A percentile compares a stretch with the other conserved stretches of the same genome.
These are phyloP conservation scores for Thomomys bottae DNA, from an alignment of 2,113 vertebrate genomes.

Conservation along the genomic window DNA sequence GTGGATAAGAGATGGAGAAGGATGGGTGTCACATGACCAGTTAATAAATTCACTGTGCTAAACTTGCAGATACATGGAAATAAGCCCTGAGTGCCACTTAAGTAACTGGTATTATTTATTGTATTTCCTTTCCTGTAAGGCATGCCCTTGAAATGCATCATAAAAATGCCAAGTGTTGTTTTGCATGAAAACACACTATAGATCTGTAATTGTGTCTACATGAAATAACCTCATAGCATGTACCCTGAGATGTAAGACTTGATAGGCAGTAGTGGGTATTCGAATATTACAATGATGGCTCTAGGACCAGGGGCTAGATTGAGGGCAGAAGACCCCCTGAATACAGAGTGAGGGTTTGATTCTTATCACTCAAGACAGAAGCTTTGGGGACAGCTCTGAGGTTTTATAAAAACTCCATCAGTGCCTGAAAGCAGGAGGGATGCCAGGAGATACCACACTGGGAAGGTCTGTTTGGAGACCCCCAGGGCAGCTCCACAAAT, in stretches of 20 bases:
- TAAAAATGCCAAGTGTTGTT: slow-evolving; percentile 37
- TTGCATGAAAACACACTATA: slow-evolving; percentile 40
- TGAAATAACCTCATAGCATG: slow-evolving; percentile 36
- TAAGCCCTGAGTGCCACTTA: not conserved
- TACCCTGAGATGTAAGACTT: not conserved
- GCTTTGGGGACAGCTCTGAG: not conserved
- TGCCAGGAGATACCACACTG: not conserved
- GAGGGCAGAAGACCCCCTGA: not conserved
- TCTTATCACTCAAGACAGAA: slow-evolving; percentile 6
- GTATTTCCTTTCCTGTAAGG: not conserved
- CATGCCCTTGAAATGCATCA: slow-evolving; percentile 34
- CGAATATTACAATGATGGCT: accelerated
- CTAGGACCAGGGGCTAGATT: not conserved
- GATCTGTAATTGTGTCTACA: slow-evolving; percentile 16
- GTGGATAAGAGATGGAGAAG: too few relatives aligned
- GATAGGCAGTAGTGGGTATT: not conserved
- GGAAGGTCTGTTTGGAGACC: not conserved
- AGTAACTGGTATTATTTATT: not conserved
- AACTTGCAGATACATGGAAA: not conserved
- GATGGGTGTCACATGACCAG: not conserved
- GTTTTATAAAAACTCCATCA: too few relatives aligned
- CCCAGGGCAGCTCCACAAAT: not conserved
- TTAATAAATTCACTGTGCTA: not conserved
- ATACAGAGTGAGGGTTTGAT: not conserved
- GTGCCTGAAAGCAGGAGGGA: not conserved